A percentile compares a stretch with the other conserved stretches of the same genome.
These are phyloP conservation scores for Prenolepis imparis DNA, from an alignment of 2,888 invertebrate genomes.

Conservation along the genomic window DNA sequence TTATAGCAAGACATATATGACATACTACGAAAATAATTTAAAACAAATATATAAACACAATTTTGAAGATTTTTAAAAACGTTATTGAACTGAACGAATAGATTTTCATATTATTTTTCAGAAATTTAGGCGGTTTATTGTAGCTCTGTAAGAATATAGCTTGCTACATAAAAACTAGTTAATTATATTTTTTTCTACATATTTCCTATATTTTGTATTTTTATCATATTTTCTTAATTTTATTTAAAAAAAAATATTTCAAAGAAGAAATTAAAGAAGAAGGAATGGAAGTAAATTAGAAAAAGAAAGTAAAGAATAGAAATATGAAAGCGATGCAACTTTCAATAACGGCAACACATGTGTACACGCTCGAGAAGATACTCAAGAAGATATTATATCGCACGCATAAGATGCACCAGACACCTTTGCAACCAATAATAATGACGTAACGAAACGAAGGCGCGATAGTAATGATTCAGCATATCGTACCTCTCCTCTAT, in stretches of 20 bases:
- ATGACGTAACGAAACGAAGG: slow-evolving; percentile 43
- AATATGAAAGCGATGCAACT: neutral
- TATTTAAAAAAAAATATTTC: neutral
- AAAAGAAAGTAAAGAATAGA: neutral
- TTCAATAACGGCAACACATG: neutral
- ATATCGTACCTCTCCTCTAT: slow-evolving; percentile 14
- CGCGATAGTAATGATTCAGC: slow-evolving; percentile 50
- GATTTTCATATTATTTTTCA: neutral
- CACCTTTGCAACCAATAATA: slow-evolving; percentile 21
- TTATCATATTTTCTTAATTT: neutral
- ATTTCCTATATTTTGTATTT: neutral
- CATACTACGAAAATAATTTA: neutral
- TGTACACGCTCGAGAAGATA: slow-evolving; percentile 16
- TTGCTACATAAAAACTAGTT: neutral
- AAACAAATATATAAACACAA: neutral
- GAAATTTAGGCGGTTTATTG: neutral
- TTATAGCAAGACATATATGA: neutral
- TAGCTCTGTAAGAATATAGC: neutral
- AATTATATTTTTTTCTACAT: neutral
- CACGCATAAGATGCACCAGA: slow-evolving; percentile 15
- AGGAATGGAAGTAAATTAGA: neutral
- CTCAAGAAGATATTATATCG: slow-evolving; percentile 4
- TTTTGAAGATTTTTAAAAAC: neutral
- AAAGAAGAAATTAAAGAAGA: neutral
- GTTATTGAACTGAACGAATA: neutral